Conservation (phyloP, 2,797 vertebrate genomes). For the Aselliscus stoliczkanus region DNA sequence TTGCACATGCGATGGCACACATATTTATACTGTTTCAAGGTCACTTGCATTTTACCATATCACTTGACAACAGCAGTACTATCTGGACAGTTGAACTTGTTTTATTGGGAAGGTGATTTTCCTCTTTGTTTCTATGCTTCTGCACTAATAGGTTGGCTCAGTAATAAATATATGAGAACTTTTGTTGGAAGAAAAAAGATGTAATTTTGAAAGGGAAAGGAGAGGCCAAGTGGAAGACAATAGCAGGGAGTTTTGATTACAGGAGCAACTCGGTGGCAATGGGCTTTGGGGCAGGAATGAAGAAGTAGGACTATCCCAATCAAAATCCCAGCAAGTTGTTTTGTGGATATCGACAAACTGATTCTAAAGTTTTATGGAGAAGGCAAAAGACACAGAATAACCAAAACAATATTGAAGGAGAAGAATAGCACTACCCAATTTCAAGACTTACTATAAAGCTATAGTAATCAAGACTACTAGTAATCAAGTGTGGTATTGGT, state of each 20-base stretch:
- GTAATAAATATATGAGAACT: not conserved
- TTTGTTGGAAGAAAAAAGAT: not conserved
- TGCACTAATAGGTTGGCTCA: not conserved
- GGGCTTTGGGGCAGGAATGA: not conserved
- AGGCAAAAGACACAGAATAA: not conserved
- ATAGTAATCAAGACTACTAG: not conserved
- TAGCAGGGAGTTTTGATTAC: not conserved
- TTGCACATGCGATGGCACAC: not conserved
- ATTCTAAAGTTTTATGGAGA: not conserved
- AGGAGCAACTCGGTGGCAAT: not conserved
- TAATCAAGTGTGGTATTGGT: not conserved
- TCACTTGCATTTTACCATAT: not conserved
- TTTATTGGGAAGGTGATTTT: not conserved
- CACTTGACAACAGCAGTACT: not conserved
- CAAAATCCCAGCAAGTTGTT: not conserved
- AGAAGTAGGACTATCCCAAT: not conserved
- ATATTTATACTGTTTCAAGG: not conserved
- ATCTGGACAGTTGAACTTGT: not conserved
- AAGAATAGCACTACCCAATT: not conserved
- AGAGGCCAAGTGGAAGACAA: not conserved
- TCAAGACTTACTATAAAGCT: not conserved
- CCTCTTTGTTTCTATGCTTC: not conserved
- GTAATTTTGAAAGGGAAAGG: slow-evolving; percentile 4
- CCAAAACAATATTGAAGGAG: not conserved
- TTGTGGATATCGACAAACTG: not conserved